Percentiles rank a stretch among this genome's conserved stretches.
phyloP scores from a whole-genome alignment of 2,797 vertebrate genomes.

The Moxostoma hubbsi region DNA sequence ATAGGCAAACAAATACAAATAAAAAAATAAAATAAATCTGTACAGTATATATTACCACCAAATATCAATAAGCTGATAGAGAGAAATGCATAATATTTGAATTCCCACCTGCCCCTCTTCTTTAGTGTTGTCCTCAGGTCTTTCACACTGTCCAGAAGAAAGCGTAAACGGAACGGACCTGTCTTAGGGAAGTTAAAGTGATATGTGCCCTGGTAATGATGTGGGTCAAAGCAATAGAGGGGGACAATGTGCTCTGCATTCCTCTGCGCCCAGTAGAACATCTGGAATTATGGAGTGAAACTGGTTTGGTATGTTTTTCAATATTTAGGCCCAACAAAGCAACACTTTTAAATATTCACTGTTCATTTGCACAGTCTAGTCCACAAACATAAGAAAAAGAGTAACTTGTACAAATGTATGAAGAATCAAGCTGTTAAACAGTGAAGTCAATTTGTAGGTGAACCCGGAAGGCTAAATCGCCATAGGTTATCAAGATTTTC shows the following conservation, averaged over 20 bases:
- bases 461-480: no score
- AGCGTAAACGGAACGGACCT: constrained; percentile 79
- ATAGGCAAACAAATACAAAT: neutral
- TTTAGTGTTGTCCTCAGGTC: constrained; percentile 77
- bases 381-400: no score
- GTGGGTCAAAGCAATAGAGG: constrained; percentile 79
- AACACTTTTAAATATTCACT: no score
- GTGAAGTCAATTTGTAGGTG: no score
- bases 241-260: constrained; percentile 72
- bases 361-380: no score
- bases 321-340: neutral
- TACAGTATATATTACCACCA: neutral
- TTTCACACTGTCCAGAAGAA: constrained; percentile 80
- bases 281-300: constrained; percentile 59
- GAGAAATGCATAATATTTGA: neutral
- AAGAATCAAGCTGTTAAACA: no score
- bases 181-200: constrained; percentile 80
- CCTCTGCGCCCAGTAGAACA: constrained; percentile 82
- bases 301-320: neutral
- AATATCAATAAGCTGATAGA: no score
- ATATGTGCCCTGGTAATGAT: constrained; percentile 78
- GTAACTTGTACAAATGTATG: no score
- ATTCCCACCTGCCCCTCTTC: constrained; percentile 78
- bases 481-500: no score
- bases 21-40: no score